A percentile compares a stretch with the other conserved stretches of the same genome.
Evolutionary conservation across 2,113 vertebrate species (phyloP).

Genomic region (Oncorhynchus keta): DNA sequence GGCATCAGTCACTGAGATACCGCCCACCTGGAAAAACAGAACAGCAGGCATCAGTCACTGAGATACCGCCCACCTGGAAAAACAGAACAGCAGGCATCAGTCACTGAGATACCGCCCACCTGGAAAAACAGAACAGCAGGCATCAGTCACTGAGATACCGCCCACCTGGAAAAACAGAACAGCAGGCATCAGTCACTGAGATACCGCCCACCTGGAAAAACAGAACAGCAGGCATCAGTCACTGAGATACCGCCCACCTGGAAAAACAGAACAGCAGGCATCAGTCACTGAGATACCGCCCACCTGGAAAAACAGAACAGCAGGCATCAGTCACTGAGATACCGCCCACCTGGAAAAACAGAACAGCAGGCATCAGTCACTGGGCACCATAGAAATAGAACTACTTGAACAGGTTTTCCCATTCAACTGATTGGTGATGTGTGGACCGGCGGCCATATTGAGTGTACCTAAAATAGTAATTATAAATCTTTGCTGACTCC

Average conservation of each 20-base stretch:
- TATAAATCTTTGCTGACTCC: no score
- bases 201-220: conserved; percentile 61
- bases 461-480: no score
- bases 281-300: conserved; percentile 25
- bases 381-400: no score
- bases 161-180: conserved; percentile 52
- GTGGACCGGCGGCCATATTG: no score
- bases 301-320: conserved; percentile 46
- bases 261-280: not conserved
- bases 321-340: conserved; percentile 33
- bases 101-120: conserved; percentile 56
- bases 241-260: conserved; percentile 63
- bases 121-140: conserved; percentile 21
- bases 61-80: conserved; percentile 64
- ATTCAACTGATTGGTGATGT: no score
- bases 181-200: not conserved
- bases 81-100: not conserved
- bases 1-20: not conserved
- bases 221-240: not conserved
- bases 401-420: no score
- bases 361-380: not conserved
- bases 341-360: conserved; percentile 57
- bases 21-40: conserved; percentile 55
- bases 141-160: not conserved
- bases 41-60: not conserved